Evolutionary conservation across 2,888 invertebrate genomes (phyloP).

Genomic region (Hydrotaea diabolus): DNA sequence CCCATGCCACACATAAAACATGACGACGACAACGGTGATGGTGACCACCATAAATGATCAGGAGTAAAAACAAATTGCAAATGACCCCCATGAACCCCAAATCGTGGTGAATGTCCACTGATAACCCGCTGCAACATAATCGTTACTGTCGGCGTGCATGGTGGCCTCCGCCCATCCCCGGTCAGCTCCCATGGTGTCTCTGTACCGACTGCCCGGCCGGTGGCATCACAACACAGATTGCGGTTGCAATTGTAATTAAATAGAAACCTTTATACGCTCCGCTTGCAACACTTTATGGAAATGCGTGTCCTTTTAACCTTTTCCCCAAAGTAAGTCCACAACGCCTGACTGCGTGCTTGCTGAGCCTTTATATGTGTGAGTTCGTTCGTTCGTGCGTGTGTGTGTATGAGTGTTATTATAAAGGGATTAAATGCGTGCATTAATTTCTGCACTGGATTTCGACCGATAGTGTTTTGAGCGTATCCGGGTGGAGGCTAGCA

Average conservation of each 20-base stretch:
- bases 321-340: slow-evolving; percentile 30
- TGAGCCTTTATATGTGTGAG: too few relatives aligned
- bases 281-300: neutral
- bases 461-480: slow-evolving; percentile 3
- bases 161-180: slow-evolving; percentile 51
- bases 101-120: slow-evolving; percentile 55
- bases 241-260: slow-evolving; percentile 79
- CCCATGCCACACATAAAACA: slow-evolving; percentile 55
- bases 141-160: slow-evolving; percentile 44
- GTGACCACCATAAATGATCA: slow-evolving; percentile 24
- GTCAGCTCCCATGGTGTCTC: slow-evolving; percentile 55
- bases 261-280: slow-evolving; percentile 71
- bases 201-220: slow-evolving; percentile 33
- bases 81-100: slow-evolving; percentile 57
- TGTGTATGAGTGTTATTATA: neutral
- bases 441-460: slow-evolving; percentile 60
- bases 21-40: too few relatives aligned
- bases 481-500: slow-evolving; percentile 1
- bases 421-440: slow-evolving; percentile 58
- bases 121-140: slow-evolving; percentile 63
- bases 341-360: too few relatives aligned
- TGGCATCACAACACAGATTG: slow-evolving; percentile 74
- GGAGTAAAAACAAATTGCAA: slow-evolving; percentile 43
- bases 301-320: slow-evolving; percentile 45
- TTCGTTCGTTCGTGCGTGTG: neutral